These are phyloP conservation scores for Syngnathus floridae DNA, from an alignment of 2,113 vertebrate genomes.

Conservation along the genomic window DNA sequence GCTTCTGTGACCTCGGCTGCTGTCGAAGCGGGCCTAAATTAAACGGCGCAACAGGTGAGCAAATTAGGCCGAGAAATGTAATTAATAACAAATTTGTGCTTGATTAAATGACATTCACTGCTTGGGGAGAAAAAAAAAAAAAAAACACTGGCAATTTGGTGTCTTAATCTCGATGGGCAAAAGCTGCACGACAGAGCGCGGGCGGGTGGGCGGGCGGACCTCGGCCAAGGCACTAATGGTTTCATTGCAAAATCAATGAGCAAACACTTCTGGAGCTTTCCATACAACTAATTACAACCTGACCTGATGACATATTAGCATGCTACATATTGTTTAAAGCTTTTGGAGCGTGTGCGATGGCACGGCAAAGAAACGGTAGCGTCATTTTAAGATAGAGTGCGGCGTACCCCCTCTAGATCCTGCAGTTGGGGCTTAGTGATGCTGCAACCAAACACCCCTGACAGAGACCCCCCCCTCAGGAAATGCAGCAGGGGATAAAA, in stretches of 20 bases:
- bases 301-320: not conserved
- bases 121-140: not conserved
- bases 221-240: not conserved
- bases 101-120: not conserved
- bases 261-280: not conserved
- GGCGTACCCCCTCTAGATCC: constrained; percentile 10
- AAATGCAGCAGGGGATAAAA: constrained; percentile 45
- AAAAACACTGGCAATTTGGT: not conserved
- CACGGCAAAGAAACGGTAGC: constrained; percentile 30
- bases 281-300: constrained; percentile 1
- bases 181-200: not conserved
- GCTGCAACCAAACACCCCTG: constrained; percentile 23
- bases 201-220: not conserved
- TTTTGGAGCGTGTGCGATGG: not conserved
- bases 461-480: constrained; percentile 17
- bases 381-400: constrained; percentile 40
- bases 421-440: constrained; percentile 48
- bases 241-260: constrained; percentile 5
- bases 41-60: not conserved
- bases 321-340: not conserved
- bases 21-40: constrained; percentile 9
- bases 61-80: not conserved
- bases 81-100: not conserved
- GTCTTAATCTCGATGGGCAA: not conserved
- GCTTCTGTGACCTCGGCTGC: constrained; percentile 9